Evolutionary conservation across 30 jellyfish, hydroid and myxozoan genomes (phyloP), one percentile per base, ranked within the genome.

Genomic region (Hydra vulgaris): DNA sequence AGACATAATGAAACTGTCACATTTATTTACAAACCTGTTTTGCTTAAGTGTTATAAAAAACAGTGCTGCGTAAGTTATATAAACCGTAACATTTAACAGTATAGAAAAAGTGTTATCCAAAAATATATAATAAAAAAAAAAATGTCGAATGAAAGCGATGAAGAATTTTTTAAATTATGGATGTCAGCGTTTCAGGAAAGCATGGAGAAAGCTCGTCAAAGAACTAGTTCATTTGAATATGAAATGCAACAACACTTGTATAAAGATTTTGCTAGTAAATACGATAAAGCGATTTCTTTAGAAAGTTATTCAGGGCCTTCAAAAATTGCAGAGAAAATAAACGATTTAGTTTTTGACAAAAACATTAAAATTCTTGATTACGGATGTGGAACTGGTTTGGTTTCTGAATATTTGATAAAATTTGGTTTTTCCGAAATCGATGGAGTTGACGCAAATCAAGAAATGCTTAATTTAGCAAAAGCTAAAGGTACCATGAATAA

Each of bases 341-440:
- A 80, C 24, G 52, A 23, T 18, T 26, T 80, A 0, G 25, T 61
- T 66, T 17, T 67, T 15, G 85, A 80, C 26, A 80, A 70, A 25
- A 17, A 15, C 22, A 25, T 80, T 0, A 80, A 80, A 26, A 80
- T 80, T 8, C 87, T 80, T 27, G 87, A 80, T 80, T 80, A 22
- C 67, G 87, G 87, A 18, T 80, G 87, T 80, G 87, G 87, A 15
- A 80, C 87, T 22, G 87, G 87, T 25, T 22, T 66, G 0, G 87
- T 80, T 21, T 82, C 83, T 15, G 87, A 80, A 0, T 27, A 66
- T 80, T 70, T 80, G 24, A 27, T 22, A 4, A 70, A 26, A 70
- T 70, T 66, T 5, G 83, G 81, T 12, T 80, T 80, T 55, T 15
- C 19, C 21, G 27, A 80, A 18, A 70, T 80, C 67, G 87, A 80